These are phyloP conservation scores for Ophion costatus DNA, from an alignment of 2,888 invertebrate genomes.

Conservation along the genomic window DNA sequence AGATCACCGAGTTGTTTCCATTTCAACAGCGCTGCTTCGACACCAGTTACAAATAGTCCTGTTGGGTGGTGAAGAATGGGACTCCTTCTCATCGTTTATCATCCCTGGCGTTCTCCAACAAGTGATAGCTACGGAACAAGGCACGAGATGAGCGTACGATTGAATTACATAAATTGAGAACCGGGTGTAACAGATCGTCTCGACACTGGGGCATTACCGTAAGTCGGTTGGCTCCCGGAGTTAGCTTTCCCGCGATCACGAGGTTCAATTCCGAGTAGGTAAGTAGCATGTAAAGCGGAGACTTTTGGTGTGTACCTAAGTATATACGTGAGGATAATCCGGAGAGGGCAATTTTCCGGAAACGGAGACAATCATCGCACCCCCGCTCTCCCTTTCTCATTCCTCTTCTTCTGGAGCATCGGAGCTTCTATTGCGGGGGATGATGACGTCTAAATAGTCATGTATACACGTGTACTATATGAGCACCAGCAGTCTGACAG, in stretches of 20 bases:
- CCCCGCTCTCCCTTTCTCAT: conserved; percentile 24
- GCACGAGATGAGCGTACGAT: conserved; percentile 29
- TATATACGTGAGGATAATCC: conserved; percentile 15
- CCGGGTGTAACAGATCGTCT: conserved; percentile 17
- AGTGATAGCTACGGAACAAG: conserved; percentile 41
- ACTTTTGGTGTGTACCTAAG: conserved; percentile 12
- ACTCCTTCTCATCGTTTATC: no score
- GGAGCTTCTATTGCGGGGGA: conserved; percentile 11
- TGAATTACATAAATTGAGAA: conserved; percentile 19
- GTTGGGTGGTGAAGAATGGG: no score
- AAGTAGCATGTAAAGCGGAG: conserved; percentile 22
- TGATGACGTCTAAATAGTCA: conserved; percentile 41
- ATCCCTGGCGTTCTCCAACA: no score
- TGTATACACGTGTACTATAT: not conserved
- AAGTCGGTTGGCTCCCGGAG: conserved; percentile 5
- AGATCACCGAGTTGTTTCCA: no score
- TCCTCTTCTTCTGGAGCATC: conserved; percentile 49
- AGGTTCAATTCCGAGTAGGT: conserved; percentile 57
- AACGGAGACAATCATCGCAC: conserved; percentile 62
- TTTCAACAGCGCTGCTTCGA: no score
- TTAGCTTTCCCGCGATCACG: conserved; percentile 48
- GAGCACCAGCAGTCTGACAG: conserved; percentile 17
- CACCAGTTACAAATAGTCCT: no score
- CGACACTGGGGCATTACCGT: conserved; percentile 34
- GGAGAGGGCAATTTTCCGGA: conserved; percentile 54